Base-by-base conservation (phyloP, 1,140 invertebrate genomes). In the Phortica variegata region DNA sequence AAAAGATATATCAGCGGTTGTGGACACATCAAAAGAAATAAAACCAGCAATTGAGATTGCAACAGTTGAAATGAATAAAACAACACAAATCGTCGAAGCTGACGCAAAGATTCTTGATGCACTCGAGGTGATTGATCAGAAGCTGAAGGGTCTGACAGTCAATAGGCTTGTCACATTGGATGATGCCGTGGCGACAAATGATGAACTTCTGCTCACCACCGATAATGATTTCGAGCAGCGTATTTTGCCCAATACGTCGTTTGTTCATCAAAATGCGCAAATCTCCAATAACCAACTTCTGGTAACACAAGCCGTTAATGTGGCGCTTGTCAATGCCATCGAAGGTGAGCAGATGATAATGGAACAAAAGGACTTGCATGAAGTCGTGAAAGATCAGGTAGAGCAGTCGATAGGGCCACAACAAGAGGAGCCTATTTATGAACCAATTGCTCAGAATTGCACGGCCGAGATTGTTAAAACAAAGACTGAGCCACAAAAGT, bases 201-300 rank as follows among this genome's bases (percentile, higher is more conserved):
- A 5, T 2, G 63, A 58, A 31, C 48, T 66, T 17, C 26, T 53
- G 2, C 31, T 62, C 9, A 38, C 36, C 0, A 19, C 33, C 31
- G 56, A 63, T 13, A 60, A 73, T 54, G 70, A 73, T 43, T 73
- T 70, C 13, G 70, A 70, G 41, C 58, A 66, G 47, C 61, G 70
- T 0, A 47, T 73, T 6, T 18, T 73, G 51, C 70, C 70, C 13
- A 73, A 73, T 20, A 61, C 38, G 32, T 73, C 70, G 9, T 73
- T 73, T 15, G 43, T 73, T 10, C 65, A 68, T 37, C 62, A 73
- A 41, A 47, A 60, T 37, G 62, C 61, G 29, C 65, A 68, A 34
- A 52, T 68, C 16, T 57, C 58, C 31, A 66, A 73, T 32, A 66
- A 70, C 36, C 56, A 72, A 19, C 37, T 69, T 31, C 48, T 65